Base-by-base conservation (phyloP, 2,888 invertebrate species). In the Leptopilina myrica region DNA sequence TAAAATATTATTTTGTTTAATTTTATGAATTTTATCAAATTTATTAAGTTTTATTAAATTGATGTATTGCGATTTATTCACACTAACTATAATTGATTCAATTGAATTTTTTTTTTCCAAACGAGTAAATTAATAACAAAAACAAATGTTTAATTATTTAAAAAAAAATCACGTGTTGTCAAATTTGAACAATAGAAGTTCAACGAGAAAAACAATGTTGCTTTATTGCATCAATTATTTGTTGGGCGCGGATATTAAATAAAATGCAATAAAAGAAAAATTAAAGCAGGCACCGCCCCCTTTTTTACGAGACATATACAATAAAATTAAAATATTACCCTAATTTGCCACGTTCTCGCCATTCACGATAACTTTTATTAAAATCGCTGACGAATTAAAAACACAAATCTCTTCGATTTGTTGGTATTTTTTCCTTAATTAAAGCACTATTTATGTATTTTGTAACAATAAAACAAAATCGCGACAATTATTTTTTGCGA, bases 221-320 rank as follows among this genome's bases (percentile, higher is more conserved):
- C 81, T 73, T 78, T 73, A 78, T 82, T 80, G 82, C 88, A 84
- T 86, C 88, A 89, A 89, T 90, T 87, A 86, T 88, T 87, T 82
- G 85, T 84, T 82, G 82, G 82, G 82, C 78, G 77, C 80, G 77
- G 78, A 78, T 77, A 62, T 66, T 66, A 67, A 80, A 64, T 66
- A 67, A 80, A 64, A 76, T 73, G 83, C 83, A 84, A 85, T 84
- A 86, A 87, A 89, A 78, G 82, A 85, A 85, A 84, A 85, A 81
- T 86, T 83, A 82, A 83, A 81, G 86, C 87, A 88, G 89, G 88
- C 89, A 89, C 89, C 89, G 89, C 89, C 89, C 89, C 89, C 89
- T 85, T 87, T 33, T 85, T 83, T 78, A 82, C 84, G 82, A 78
- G 77, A 80, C 76, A 78, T 77, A 78, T 77, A 49, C 49, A 49